Evolutionary conservation across 2,888 invertebrate genomes (phyloP), one percentile per base, ranked within the genome.

Genomic region (Brassicogethes aeneus): DNA sequence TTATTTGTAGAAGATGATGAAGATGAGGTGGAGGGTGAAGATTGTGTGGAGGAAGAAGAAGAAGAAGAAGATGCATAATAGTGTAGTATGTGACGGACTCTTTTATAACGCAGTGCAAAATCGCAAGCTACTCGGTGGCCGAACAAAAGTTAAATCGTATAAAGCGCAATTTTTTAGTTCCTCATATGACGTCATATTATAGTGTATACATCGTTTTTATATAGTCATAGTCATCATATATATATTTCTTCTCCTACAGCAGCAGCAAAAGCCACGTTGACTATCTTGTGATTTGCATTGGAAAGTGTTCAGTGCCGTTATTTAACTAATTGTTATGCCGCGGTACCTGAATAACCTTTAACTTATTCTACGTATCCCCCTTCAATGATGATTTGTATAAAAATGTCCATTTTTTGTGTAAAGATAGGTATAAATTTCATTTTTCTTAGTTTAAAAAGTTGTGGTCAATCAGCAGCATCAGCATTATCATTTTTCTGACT

Each of bases 341-440:
- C 61, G 60, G 62, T 60, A 61, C 60, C 62, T 62, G 62, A 62
- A 59, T 13, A 32, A 55, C 51, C 56, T 59, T 57, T 62, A 61
- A 61, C 60, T 62, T 62, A 68, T 65, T 65, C 57, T 61, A 64
- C 66, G 66, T 67, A 68, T 57, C 61, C 64, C 63, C 65, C 66
- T 67, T 32, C 32, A 23, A 23, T 23, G 64, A n/a, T n/a, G 61
- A 66, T 65, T 68, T 68, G 66, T 66, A 66, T 32, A 68, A 68
- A 63, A 66, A 68, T 68, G 68, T 68, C 68, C 69, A 68, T 65
- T 69, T 65, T 69, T 66, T 68, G 64, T 69, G 68, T 69, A 69
- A 69, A 69, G 62, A 66, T 68, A 69, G 67, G 61, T 66, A 65
- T 66, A 66, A 66, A 65, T 64, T 66, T n/a, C n/a, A n/a, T n/a